Percentiles rank a stretch among this genome's conserved stretches.
Evolutionary conservation across 2,888 invertebrate species (phyloP).

Genomic region (Hydropsyche betteni): DNA sequence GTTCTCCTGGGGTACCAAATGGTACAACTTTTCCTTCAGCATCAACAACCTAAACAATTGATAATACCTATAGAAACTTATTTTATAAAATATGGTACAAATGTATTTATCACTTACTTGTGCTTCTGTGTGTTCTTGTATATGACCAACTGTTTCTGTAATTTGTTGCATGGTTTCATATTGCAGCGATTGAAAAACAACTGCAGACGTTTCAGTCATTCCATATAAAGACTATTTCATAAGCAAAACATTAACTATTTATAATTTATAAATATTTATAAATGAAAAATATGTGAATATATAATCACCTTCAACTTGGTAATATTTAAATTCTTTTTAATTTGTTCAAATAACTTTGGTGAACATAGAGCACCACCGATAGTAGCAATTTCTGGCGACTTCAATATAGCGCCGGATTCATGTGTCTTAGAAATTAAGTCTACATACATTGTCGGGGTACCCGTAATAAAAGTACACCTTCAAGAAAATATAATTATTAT

Average conservation of each 20-base stretch:
- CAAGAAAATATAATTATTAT: slow-evolving; percentile 43
- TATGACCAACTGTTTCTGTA: slow-evolving; percentile 68
- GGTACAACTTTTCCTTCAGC: slow-evolving; percentile 72
- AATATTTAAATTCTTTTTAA: slow-evolving; percentile 64
- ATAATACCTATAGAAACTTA: slow-evolving; percentile 3
- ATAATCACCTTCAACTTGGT: slow-evolving; percentile 63
- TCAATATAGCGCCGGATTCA: slow-evolving; percentile 53
- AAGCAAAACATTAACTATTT: slow-evolving; percentile 3
- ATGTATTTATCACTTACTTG: slow-evolving; percentile 59
- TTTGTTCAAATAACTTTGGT: slow-evolving; percentile 68
- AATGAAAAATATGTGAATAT: slow-evolving; percentile 23
- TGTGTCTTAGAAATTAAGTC: slow-evolving; percentile 71
- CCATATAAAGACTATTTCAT: slow-evolving; percentile 68
- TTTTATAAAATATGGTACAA: neutral
- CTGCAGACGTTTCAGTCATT: slow-evolving; percentile 70
- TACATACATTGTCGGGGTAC: slow-evolving; percentile 90
- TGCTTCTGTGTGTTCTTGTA: slow-evolving; percentile 69
- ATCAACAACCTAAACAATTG: slow-evolving; percentile 69
- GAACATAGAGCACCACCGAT: slow-evolving; percentile 83
- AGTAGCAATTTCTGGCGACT: slow-evolving; percentile 67
- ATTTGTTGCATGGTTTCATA: slow-evolving; percentile 64
- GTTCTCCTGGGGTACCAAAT: slow-evolving; percentile 77
- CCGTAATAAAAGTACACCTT: slow-evolving; percentile 77
- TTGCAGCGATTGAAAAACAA: slow-evolving; percentile 66
- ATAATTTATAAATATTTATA: slow-evolving; percentile 24